A percentile compares a stretch with the other conserved stretches of the same genome.
Conservation (phyloP, 2,888 invertebrate species). For the Holacanthella duospinosa region DNA sequence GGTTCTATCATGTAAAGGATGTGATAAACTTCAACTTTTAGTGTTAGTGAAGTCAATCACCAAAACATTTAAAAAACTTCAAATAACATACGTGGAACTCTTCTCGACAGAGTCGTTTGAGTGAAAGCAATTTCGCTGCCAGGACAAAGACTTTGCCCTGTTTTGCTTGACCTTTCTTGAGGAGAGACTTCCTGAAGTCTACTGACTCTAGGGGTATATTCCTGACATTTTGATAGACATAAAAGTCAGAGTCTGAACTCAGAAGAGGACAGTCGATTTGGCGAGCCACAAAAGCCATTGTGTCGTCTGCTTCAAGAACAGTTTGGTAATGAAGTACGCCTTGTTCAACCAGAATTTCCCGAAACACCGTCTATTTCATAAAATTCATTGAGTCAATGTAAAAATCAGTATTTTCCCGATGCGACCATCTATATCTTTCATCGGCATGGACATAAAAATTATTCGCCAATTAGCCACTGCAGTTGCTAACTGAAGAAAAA, state of each 20-base stretch:
- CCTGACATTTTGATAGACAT: conserved; percentile 62
- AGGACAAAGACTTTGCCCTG: not conserved
- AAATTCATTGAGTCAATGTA: no score
- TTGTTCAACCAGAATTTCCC: conserved; percentile 55
- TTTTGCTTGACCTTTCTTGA: conserved; percentile 39
- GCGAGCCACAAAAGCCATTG: conserved; percentile 70
- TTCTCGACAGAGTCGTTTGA: conserved; percentile 19
- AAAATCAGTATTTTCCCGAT: no score
- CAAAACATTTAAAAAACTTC: no score
- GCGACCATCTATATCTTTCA: no score
- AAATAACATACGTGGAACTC: no score
- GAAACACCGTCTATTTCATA: conserved; percentile 65
- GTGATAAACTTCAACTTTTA: no score
- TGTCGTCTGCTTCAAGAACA: conserved; percentile 80
- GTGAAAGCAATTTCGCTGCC: conserved; percentile 12
- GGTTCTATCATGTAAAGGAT: no score
- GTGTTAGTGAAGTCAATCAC: no score
- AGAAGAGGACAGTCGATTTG: conserved; percentile 71
- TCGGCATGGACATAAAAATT: no score
- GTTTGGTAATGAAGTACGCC: conserved; percentile 59
- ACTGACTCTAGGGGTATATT: conserved; percentile 60
- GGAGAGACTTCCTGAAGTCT: conserved; percentile 43
- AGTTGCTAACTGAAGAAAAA: no score
- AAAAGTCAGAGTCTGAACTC: conserved; percentile 91
- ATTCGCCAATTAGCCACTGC: no score